Evolutionary conservation across 64 coral and sea anemone genomes (phyloP), one percentile per base, ranked within the genome.

Genomic region (Pachyseris speciosa): DNA sequence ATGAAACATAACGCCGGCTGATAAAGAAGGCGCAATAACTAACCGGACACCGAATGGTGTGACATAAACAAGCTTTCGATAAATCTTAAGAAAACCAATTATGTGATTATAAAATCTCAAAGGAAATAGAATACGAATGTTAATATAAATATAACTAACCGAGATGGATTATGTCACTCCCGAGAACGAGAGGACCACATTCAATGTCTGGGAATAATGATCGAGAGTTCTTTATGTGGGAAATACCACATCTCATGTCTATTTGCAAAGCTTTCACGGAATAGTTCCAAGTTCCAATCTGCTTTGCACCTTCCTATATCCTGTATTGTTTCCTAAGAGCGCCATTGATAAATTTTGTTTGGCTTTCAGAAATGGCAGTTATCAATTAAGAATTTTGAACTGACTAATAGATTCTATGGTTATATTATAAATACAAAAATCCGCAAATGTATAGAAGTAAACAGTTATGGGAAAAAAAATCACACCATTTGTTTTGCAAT

Each of bases 141-240:
- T 74, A 47, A 74, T 74, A 42, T 41, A 74, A 20, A 74, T n/a
- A 39, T 74, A 74, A 47, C 37, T 42, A 74, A 47, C 42, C 36
- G 42, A 74, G 70, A 74, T 42, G 70, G 70, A 74, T 74, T 34
- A 42, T 40, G 42, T 34, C 37, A 74, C 70, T 39, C 70, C 63
- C 28, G 38, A 47, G 77, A 81, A 59, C 24, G 52, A 33, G 31
- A 81, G 32, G 77, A 81, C 52, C 77, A 81, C 77, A 57, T 81
- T 37, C 57, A 81, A 81, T 81, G 58, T 59, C 58, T 81, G 31
- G 77, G 77, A 51, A 49, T 81, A 36, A 30, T 59, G 74, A 78
- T 48, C 43, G 74, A 81, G 15, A 25, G 39, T 34, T 38, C 31
- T 37, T 75, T 75, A 75, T 32, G 20, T 28, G 20, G 45, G 16